A percentile compares a stretch with the other conserved stretches of the same genome.
phyloP scores from a whole-genome alignment of 2,797 vertebrate species.

The Acanthopagrus latus region DNA sequence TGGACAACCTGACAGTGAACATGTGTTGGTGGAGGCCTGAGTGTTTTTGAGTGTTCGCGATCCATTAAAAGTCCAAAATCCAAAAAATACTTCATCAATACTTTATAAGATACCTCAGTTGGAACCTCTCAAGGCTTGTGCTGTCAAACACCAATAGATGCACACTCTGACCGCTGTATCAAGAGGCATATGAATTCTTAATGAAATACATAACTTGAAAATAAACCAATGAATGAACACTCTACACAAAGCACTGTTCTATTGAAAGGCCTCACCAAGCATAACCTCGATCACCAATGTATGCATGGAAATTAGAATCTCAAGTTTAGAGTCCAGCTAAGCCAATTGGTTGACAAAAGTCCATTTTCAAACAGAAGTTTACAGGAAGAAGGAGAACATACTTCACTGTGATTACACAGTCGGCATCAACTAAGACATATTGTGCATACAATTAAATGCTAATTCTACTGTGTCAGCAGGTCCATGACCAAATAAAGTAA shows the following conservation, averaged over 20 bases:
- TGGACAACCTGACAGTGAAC: conserved; percentile 16
- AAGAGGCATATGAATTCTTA: background rate
- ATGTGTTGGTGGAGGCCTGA: background rate
- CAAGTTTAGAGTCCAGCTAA: background rate
- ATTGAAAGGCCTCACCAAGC: background rate
- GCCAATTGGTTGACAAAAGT: conserved; percentile 2
- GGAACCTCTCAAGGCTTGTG: background rate
- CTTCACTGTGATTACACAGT: conserved; percentile 1
- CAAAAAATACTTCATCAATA: background rate
- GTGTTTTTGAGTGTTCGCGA: background rate
- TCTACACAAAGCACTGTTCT: background rate
- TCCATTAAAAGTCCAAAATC: background rate
- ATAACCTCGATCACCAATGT: background rate
- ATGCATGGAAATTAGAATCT: conserved; percentile 2
- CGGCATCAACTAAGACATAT: background rate
- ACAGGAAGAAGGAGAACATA: background rate
- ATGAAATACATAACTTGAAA: background rate
- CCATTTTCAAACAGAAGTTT: conserved; percentile 3
- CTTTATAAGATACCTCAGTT: background rate
- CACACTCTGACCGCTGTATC: too few species aligned
- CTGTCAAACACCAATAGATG: background rate
- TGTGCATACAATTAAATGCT: background rate
- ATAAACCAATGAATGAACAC: background rate
- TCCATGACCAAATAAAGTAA: background rate
- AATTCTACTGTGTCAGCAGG: background rate